Evolutionary conservation across 2,113 vertebrate genomes (phyloP), one percentile per base, ranked within the genome.

Genomic region (Rostratula benghalensis): DNA sequence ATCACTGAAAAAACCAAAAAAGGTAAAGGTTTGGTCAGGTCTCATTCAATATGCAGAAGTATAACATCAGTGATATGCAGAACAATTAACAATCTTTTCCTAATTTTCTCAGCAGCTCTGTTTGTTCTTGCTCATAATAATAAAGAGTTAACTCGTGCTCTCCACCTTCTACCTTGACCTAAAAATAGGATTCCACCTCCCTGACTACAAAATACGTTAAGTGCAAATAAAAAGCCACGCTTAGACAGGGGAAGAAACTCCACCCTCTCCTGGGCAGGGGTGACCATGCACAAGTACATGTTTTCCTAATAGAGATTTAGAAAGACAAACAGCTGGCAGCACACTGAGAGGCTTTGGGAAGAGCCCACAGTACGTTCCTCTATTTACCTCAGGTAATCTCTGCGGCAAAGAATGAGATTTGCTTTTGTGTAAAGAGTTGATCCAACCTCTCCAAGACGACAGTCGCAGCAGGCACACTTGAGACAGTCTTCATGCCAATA

Each of bases 401-500:
- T 98, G 96, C 99, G 99, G 98, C 99, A 99, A 94, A 99, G 99
- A 98, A 99, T 99, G 98, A 99, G 99, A 98, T 99, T 99, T 97
- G 99, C 99, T 99, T 99, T 99, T 95, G 99, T 99, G 97, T 99
- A 99, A 97, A 99, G 99, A 96, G 99, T 99, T 97, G 99, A 99
- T 98, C 99, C 99, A 97, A 99, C 99, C 98, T 99, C 99, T 94
- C 99, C 99, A 96, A 99, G 98, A 97, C 99, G 99, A 97, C 99
- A 99, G 98, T 99, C 99, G 11, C 99, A 99, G 98, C 99, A 99
- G 98, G 99, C 99, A 87, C 99, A 99, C 98, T 99, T 99, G 95
- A 99, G 99, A 89, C 99, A 99, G 98, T 99, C 99, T 97, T 99
- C 99, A 91, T 99, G 99, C 99, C 99, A 99, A 97, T 99, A 99